phyloP scores from a whole-genome alignment of 53 echinoderm and acorn worm genomes.

The Crossaster papposus region DNA sequence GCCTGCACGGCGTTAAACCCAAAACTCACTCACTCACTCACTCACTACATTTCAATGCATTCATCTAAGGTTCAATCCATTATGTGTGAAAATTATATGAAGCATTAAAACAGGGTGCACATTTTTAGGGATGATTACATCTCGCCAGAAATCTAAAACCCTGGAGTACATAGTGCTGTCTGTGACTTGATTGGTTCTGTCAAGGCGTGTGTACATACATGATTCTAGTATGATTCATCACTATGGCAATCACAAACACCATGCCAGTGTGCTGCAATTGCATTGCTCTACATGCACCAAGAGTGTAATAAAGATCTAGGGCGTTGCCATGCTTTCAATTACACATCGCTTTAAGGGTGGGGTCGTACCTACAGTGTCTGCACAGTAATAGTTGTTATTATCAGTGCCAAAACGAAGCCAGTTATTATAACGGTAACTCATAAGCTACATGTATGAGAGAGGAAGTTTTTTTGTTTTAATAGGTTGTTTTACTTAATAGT shows the following conservation, averaged over 20 bases:
- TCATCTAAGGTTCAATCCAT: background rate
- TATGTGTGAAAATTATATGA: background rate
- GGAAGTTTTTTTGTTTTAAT: background rate
- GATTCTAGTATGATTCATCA: constrained; percentile 10
- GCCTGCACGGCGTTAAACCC: too few species aligned
- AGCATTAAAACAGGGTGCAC: background rate
- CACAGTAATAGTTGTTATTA: too few species aligned
- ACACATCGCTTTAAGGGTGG: background rate
- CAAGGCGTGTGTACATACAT: background rate
- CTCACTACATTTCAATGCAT: background rate
- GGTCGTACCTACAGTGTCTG: background rate
- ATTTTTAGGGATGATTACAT: too few species aligned
- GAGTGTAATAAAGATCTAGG: background rate
- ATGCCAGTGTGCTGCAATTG: background rate
- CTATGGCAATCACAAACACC: constrained; percentile 12
- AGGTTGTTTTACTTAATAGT: too few species aligned
- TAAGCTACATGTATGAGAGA: too few species aligned
- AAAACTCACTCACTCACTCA: background rate
- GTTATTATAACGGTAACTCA: background rate
- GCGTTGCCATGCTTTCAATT: background rate
- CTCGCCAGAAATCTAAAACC: background rate
- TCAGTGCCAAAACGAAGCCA: too few species aligned
- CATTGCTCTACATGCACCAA: background rate
- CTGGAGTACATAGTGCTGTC: background rate
- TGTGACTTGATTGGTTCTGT: background rate